phyloP scores from a whole-genome alignment of 2,888 invertebrate genomes.

The Palloptera scutellata region DNA sequence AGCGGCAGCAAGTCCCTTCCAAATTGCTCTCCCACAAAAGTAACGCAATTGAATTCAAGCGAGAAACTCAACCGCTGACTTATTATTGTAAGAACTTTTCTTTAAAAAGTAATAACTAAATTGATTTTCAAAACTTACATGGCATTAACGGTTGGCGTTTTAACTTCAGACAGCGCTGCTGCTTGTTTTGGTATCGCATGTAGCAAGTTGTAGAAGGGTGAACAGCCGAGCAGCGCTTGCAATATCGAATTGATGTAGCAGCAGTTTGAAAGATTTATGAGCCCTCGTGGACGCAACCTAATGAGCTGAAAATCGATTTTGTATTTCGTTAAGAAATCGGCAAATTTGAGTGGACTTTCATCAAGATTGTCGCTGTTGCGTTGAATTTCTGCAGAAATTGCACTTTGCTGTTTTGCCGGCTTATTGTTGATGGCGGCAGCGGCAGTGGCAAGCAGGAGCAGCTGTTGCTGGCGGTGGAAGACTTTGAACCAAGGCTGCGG shows the following conservation, averaged over 20 bases:
- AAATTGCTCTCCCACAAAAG: constrained; percentile 55
- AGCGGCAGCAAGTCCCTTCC: constrained; percentile 31
- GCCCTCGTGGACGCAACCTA: constrained; percentile 85
- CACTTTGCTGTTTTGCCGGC: not conserved
- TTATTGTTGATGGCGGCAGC: constrained; percentile 6
- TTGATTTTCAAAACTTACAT: constrained; percentile 70
- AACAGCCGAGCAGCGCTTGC: constrained; percentile 92
- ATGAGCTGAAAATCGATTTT: constrained; percentile 81
- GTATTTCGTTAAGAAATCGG: constrained; percentile 79
- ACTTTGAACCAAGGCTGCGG: constrained; percentile 64
- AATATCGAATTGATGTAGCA: constrained; percentile 96
- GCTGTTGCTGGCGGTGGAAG: constrained; percentile 42
- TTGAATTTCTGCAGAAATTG: constrained; percentile 18
- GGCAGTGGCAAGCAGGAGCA: constrained; percentile 31
- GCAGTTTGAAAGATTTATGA: constrained; percentile 93
- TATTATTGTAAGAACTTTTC: constrained; percentile 56
- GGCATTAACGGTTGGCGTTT: constrained; percentile 89
- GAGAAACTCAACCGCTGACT: constrained; percentile 57
- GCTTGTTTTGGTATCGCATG: constrained; percentile 77
- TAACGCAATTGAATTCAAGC: constrained; percentile 56
- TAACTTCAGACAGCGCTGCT: constrained; percentile 67
- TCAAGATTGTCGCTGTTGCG: constrained; percentile 50
- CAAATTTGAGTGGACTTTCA: constrained; percentile 64
- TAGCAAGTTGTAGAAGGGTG: constrained; percentile 92
- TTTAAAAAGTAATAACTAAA: not conserved